Conservation (phyloP, 2,888 invertebrate genomes). For the Augiades crinisus region DNA sequence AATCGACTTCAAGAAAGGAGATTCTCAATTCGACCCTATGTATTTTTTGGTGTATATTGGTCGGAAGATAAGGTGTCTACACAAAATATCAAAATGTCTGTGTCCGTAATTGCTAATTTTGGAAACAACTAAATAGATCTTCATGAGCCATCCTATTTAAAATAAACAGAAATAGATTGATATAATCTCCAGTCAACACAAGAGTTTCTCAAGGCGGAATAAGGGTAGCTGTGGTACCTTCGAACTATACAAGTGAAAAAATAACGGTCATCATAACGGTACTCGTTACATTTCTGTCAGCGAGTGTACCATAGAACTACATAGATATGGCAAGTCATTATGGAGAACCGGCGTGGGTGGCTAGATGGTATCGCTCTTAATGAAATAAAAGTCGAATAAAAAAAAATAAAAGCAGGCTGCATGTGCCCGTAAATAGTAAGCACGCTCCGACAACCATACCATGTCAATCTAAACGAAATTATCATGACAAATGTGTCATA, state of each 20-base stretch:
- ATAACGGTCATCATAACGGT: constrained; percentile 32
- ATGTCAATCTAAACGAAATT: neutral
- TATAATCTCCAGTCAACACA: neutral
- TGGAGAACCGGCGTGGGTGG: constrained; percentile 68
- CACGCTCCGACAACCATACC: constrained; percentile 2
- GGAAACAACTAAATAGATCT: no score
- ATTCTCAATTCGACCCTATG: no score
- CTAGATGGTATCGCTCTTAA: constrained; percentile 70
- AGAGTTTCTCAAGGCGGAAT: neutral
- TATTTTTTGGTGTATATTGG: no score
- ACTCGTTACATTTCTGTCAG: constrained; percentile 40
- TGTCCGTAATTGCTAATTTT: no score
- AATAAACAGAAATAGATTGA: no score
- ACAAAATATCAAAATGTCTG: no score
- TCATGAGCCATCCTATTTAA: no score
- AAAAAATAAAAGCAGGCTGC: constrained; percentile 48
- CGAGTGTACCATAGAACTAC: constrained; percentile 47
- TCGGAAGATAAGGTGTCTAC: no score
- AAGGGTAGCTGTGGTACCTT: no score
- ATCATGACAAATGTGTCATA: neutral
- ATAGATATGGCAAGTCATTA: constrained; percentile 77
- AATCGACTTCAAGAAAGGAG: no score
- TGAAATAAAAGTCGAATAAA: constrained; percentile 76
- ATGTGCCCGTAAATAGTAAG: constrained; percentile 40
- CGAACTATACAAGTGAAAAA: neutral